These are phyloP conservation scores for Penaeus monodon DNA, from an alignment of 2,888 invertebrate species.

Conservation along the genomic window DNA sequence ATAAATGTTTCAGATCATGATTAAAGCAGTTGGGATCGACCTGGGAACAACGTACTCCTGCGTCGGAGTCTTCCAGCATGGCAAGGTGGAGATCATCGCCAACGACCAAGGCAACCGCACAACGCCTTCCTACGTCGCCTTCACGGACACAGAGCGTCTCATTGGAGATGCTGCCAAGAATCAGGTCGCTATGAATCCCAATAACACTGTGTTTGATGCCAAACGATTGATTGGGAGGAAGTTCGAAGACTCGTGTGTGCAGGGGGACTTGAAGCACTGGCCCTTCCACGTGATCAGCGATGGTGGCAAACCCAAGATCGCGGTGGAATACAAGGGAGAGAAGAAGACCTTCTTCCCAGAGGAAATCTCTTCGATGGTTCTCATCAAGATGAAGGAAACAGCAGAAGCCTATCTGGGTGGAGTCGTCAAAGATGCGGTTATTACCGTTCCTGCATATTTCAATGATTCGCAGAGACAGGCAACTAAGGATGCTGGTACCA, in stretches of 20 bases:
- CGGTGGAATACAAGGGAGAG: conserved; percentile 76
- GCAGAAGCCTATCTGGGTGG: conserved; percentile 90
- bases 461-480: conserved; percentile 92
- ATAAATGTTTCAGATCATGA: conserved; percentile 5
- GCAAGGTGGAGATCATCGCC: conserved; percentile 61
- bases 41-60: conserved; percentile 60
- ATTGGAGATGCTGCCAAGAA: conserved; percentile 62
- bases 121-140: conserved; percentile 60
- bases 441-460: conserved; percentile 92
- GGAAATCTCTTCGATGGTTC: conserved; percentile 77
- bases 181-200: conserved; percentile 77
- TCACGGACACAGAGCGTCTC: conserved; percentile 57
- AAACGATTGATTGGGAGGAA: conserved; percentile 73
- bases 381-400: conserved; percentile 93
- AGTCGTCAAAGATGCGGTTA: conserved; percentile 86
- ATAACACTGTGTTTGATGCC: conserved; percentile 81
- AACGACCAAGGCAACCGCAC: conserved; percentile 59
- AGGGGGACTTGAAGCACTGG: conserved; percentile 76
- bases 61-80: conserved; percentile 59
- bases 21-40: conserved; percentile 52
- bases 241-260: conserved; percentile 71
- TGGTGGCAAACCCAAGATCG: conserved; percentile 72
- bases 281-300: conserved; percentile 74
- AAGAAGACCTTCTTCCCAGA: conserved; percentile 76
- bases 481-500: conserved; percentile 90